These are phyloP conservation scores for Asarcornis scutulata DNA, from an alignment of 2,113 vertebrate species.

Conservation along the genomic window DNA sequence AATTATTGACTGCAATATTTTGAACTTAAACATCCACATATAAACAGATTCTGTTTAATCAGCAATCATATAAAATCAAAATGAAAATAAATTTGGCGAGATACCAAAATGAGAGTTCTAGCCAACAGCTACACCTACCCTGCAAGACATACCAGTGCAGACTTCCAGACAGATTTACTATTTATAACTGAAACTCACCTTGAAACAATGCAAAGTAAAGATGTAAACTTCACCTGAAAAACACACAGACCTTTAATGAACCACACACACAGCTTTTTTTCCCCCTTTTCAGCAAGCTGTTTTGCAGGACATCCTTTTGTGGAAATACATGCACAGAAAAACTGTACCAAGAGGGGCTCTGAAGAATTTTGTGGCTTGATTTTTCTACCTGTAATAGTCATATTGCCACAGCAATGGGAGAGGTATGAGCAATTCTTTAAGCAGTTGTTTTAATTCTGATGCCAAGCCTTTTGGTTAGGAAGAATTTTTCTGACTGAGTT, in stretches of 20 bases:
- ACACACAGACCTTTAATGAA: background rate
- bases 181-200: background rate
- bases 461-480: slow-evolving; percentile 54
- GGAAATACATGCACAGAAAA: background rate
- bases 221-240: background rate
- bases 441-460: slow-evolving; percentile 53
- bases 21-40: background rate
- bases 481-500: slow-evolving; percentile 53
- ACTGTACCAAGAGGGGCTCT: background rate
- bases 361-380: background rate
- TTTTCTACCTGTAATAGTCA: slow-evolving; percentile 40
- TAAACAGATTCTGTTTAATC: background rate
- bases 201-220: background rate
- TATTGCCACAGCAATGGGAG: slow-evolving; percentile 34
- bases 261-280: background rate
- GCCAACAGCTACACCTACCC: background rate
- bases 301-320: background rate
- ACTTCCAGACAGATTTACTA: background rate
- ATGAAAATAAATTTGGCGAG: background rate
- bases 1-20: background rate
- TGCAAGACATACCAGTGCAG: background rate
- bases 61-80: background rate
- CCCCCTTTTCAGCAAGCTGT: background rate
- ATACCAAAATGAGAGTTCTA: background rate
- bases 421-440: slow-evolving; percentile 54